These are phyloP conservation scores for Scaptomyza hsui DNA, from an alignment of 1,140 invertebrate genomes.

Conservation along the genomic window DNA sequence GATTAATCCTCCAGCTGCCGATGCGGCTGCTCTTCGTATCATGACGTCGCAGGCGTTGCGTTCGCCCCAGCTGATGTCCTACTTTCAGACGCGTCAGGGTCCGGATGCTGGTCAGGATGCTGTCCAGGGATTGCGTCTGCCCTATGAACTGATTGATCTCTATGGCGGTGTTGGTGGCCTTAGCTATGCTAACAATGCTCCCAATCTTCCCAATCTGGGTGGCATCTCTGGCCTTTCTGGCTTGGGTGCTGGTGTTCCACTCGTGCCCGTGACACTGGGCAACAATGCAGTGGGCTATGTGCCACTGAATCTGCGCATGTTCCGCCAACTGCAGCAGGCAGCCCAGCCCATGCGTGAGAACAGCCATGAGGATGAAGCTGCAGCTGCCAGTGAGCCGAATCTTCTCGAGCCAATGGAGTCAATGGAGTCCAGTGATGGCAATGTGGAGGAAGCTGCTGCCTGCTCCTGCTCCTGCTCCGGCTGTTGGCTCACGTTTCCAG, in stretches of 20 bases:
- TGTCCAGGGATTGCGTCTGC: neutral
- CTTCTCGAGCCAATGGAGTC: neutral
- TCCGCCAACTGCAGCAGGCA: constrained; percentile 34
- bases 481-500: constrained; percentile 2
- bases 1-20: neutral
- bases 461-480: no score
- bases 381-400: neutral
- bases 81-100: constrained; percentile 43
- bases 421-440: neutral
- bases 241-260: constrained; percentile 27
- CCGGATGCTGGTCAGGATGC: neutral
- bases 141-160: constrained; percentile 31
- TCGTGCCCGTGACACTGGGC: constrained; percentile 57
- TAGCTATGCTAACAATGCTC: neutral
- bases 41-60: neutral
- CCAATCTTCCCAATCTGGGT: no score
- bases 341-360: constrained; percentile 30
- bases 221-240: neutral
- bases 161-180: constrained; percentile 10
- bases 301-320: constrained; percentile 61
- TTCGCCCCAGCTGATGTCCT: constrained; percentile 15
- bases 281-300: constrained; percentile 65
- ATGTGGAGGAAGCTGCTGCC: neutral
- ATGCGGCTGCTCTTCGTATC: neutral
- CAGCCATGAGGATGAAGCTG: constrained; percentile 12